Percentiles rank a stretch among this genome's conserved stretches.
Conservation (phyloP, 2,888 invertebrate species). For the Aphodius sticticus region DNA sequence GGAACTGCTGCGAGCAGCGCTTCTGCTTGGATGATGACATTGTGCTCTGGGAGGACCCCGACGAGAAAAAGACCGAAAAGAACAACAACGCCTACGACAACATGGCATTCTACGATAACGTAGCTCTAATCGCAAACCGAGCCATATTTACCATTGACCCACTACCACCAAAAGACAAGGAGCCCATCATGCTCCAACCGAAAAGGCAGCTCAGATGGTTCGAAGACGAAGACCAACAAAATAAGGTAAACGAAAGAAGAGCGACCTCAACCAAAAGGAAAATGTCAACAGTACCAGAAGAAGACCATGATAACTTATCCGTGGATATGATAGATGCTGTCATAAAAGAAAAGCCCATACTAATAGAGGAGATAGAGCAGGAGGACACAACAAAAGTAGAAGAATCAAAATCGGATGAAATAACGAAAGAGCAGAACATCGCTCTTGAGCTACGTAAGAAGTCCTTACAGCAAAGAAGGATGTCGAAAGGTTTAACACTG, state of each 20-base stretch:
- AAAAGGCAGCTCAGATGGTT: slow-evolving; percentile 48
- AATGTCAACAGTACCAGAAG: slow-evolving; percentile 31
- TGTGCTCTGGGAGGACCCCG: slow-evolving; percentile 64
- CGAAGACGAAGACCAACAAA: slow-evolving; percentile 38
- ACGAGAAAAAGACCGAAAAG: slow-evolving; percentile 48
- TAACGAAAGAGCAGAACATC: slow-evolving; percentile 16
- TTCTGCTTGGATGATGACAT: slow-evolving; percentile 79
- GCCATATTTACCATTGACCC: slow-evolving; percentile 59
- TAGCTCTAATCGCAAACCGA: slow-evolving; percentile 57
- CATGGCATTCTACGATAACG: slow-evolving; percentile 59
- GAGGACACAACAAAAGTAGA: background rate
- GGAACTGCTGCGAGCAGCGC: slow-evolving; percentile 76
- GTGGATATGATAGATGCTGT: slow-evolving; percentile 21
- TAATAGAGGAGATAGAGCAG: background rate
- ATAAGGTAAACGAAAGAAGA: slow-evolving; percentile 10
- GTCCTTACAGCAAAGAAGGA: slow-evolving; percentile 54
- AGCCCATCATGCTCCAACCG: slow-evolving; percentile 41
- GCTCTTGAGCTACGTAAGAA: slow-evolving; percentile 51
- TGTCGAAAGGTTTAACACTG: slow-evolving; percentile 55
- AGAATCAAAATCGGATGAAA: slow-evolving; percentile 6
- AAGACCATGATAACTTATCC: slow-evolving; percentile 23
- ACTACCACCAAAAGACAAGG: slow-evolving; percentile 46
- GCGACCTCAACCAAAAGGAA: background rate
- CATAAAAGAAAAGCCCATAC: background rate
- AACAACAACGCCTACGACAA: slow-evolving; percentile 57